Base-by-base conservation (phyloP, 2,797 vertebrate genomes). In the Fratercula arctica region DNA sequence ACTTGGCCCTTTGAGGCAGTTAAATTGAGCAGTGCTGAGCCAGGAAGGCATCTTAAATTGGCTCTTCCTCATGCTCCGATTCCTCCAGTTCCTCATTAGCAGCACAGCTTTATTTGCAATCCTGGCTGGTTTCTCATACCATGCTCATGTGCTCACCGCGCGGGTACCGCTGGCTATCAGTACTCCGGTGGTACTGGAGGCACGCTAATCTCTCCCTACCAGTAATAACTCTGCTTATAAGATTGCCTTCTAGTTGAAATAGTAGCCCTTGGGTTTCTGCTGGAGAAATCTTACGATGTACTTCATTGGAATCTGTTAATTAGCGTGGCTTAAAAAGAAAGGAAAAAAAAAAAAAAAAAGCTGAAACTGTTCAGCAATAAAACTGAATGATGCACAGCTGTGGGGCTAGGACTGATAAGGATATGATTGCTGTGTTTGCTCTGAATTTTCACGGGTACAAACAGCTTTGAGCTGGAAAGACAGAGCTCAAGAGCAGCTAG, bases 261-360 rank as follows among this genome's bases (percentile, higher is more conserved):
- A 86, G 33, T 73, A 95, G 85, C 77, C 82, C n/a, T 78, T 51
- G 63, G 76, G 67, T 63, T 90, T 94, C 69, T 91, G 35, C 48
- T 85, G 69, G n/a, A 88, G 51, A 94, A 92, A 85, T 39, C 41
- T 35, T 72, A 56, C 7, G 10, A 50, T 0, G 10, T 45, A 57
- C 25, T 91, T 79, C 20, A 64, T 11, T 67, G n/a, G 37, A 37
- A 67, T 85, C 48, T 82, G 51, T 84, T 91, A 95, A 96, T 94
- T 94, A 93, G 4, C 2, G 23, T 2, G 4, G 29, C 28, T 85
- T 77, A 33, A 73, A 90, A 87, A 56, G 10, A 73, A 70, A 37
- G 37, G 60, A 6, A 6, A 31, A 8, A 3, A 13, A 39, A 3
- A 13, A 39, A 60, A 53, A 37, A 67, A 37, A 50, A 37, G 0